Evolutionary conservation across 2,113 vertebrate genomes (phyloP).

Genomic region (Ardeotis arabs): DNA sequence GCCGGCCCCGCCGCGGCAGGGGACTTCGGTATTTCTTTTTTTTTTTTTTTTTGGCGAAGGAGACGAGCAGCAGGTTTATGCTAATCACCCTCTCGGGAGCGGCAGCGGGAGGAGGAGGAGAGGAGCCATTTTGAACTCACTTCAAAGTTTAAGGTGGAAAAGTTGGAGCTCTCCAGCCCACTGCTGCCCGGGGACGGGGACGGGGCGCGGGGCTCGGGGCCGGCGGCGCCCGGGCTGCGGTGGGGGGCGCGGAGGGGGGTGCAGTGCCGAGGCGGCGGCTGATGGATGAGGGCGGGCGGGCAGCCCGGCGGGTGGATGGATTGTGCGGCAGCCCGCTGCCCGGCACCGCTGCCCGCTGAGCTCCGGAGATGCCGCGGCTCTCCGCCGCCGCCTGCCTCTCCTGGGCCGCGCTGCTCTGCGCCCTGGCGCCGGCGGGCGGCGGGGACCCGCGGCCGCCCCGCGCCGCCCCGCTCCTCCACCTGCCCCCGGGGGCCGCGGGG

Average conservation of each 20-base stretch:
- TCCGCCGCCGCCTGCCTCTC: conserved; percentile 28
- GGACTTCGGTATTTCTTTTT: not conserved
- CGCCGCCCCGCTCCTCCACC: conserved; percentile 71
- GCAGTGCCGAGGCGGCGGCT: not conserved
- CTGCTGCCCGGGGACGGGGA: not conserved
- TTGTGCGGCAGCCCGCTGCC: conserved; percentile 2
- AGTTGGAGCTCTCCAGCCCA: not conserved
- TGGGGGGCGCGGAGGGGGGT: not conserved
- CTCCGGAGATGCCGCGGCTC: conserved; percentile 59
- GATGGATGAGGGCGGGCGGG: conserved; percentile 57
- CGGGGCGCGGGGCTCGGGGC: not conserved
- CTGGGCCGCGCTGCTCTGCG: conserved; percentile 12
- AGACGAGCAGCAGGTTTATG: conserved; percentile 81
- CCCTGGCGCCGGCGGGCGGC: conserved; percentile 57
- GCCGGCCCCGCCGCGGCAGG: not conserved
- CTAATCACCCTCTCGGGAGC: conserved; percentile 77
- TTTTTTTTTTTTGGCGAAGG: not conserved
- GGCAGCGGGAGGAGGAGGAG: conserved; percentile 66
- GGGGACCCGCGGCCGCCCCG: conserved; percentile 78
- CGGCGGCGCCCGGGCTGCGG: too few species aligned
- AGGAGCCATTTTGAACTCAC: conserved; percentile 90
- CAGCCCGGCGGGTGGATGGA: conserved; percentile 40
- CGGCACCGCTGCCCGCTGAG: conserved; percentile 14
- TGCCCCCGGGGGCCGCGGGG: conserved; percentile 79
- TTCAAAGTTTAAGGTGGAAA: conserved; percentile 77